A percentile compares a stretch with the other conserved stretches of the same genome.
Evolutionary conservation across 2,888 invertebrate species (phyloP).

Genomic region (Pelosia muscerda): DNA sequence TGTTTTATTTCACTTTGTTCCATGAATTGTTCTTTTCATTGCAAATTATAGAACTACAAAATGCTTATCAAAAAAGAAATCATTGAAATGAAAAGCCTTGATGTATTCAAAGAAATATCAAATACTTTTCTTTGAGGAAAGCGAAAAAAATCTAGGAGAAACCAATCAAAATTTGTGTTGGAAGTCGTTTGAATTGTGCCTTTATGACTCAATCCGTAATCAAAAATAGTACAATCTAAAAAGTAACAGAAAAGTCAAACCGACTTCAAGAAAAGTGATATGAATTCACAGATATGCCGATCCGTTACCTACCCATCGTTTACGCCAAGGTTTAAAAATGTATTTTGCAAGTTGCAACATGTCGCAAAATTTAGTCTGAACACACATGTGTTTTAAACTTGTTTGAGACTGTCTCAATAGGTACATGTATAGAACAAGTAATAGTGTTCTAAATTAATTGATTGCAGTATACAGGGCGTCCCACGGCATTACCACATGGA

Average conservation of each 20-base stretch:
- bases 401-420: too few relatives aligned
- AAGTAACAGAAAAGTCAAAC: neutral
- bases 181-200: conserved; percentile 21
- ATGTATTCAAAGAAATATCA: neutral
- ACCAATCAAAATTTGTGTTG: neutral
- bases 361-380: too few relatives aligned
- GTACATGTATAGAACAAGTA: too few relatives aligned
- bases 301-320: too few relatives aligned
- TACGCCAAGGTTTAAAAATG: too few relatives aligned
- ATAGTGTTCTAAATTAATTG: too few relatives aligned
- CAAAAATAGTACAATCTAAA: conserved; percentile 23
- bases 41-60: neutral
- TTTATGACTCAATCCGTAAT: conserved; percentile 11
- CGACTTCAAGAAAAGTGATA: too few relatives aligned
- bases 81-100: neutral
- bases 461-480: too few relatives aligned
- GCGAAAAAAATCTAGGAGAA: neutral
- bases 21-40: neutral
- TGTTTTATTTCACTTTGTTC: neutral
- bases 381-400: too few relatives aligned
- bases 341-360: too few relatives aligned
- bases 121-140: neutral
- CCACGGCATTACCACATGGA: too few relatives aligned
- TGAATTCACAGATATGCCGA: too few relatives aligned
- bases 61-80: conserved; percentile 9